Percentiles rank a stretch among this genome's conserved stretches.
phyloP scores from a whole-genome alignment of 2,888 invertebrate species.

The Argynnis bischoffii region DNA sequence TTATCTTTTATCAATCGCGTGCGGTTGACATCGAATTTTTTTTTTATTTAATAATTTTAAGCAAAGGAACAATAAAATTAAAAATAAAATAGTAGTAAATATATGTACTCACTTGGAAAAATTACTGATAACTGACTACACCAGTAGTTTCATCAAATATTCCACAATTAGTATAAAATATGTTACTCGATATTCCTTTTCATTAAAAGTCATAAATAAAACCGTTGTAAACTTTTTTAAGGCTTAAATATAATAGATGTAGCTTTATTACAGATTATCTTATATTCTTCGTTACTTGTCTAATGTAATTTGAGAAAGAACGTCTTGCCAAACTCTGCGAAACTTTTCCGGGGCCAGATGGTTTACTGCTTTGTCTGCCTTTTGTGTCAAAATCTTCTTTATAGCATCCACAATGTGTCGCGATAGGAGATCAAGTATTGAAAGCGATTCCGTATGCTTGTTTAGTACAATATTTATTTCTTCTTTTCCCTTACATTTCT shows the following conservation, averaged over 20 bases:
- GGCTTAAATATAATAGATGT: conserved; percentile 2
- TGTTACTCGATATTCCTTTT: too few relatives aligned
- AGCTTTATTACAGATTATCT: conserved; percentile 2
- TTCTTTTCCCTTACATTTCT: background rate
- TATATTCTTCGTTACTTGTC: conserved; percentile 7
- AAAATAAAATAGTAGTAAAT: background rate
- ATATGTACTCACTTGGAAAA: background rate
- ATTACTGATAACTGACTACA: too few relatives aligned
- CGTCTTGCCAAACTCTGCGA: conserved; percentile 26
- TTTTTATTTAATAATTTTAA: too few relatives aligned
- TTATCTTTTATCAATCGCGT: too few relatives aligned
- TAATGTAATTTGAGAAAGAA: conserved; percentile 15
- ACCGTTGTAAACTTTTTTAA: background rate
- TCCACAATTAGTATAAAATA: too few relatives aligned
- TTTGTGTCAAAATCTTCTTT: conserved; percentile 27
- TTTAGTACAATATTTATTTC: conserved; percentile 27
- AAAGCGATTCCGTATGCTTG: conserved; percentile 35
- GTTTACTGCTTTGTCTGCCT: conserved; percentile 25
- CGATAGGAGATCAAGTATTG: conserved; percentile 40
- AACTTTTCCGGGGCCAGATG: conserved; percentile 34
- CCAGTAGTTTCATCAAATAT: too few relatives aligned
- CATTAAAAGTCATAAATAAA: background rate
- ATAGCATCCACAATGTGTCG: conserved; percentile 38
- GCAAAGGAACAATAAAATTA: background rate
- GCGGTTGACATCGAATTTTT: too few relatives aligned